phyloP scores from a whole-genome alignment of 2,113 vertebrate species.

The Pollimyrus isidori region DNA sequence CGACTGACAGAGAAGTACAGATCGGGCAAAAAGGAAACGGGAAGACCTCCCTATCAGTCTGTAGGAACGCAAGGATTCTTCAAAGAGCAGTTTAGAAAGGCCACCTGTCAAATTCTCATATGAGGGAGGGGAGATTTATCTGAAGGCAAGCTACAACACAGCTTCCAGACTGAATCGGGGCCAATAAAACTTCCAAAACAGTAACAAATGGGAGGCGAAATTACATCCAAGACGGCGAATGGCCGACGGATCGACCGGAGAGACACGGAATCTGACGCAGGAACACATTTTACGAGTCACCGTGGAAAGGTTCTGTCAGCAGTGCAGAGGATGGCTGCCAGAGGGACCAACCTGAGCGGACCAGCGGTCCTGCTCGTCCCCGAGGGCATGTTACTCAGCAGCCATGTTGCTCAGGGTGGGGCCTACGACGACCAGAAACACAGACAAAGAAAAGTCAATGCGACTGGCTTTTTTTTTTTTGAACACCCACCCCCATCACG shows the following conservation, averaged over 20 bases:
- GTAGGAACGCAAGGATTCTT: background rate
- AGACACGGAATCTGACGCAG: background rate
- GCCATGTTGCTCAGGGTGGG: background rate
- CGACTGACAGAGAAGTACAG: background rate
- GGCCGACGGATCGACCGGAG: background rate
- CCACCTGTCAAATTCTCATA: background rate
- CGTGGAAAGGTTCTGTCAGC: background rate
- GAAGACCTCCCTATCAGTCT: background rate
- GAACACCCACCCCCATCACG: background rate
- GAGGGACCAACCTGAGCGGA: background rate
- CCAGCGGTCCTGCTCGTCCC: background rate
- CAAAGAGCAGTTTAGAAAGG: background rate
- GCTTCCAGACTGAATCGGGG: background rate
- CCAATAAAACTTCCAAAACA: background rate
- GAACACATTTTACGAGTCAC: background rate
- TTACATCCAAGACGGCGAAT: background rate
- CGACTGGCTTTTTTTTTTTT: background rate
- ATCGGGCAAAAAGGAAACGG: background rate
- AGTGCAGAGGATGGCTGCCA: background rate
- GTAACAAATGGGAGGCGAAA: background rate
- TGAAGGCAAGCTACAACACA: background rate
- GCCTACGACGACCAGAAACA: background rate
- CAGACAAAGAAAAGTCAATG: background rate
- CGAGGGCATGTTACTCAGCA: background rate
- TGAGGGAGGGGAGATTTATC: background rate